Evolutionary conservation across 2,797 vertebrate species (phyloP), one percentile per base, ranked within the genome.

Genomic region (Oreortyx pictus): DNA sequence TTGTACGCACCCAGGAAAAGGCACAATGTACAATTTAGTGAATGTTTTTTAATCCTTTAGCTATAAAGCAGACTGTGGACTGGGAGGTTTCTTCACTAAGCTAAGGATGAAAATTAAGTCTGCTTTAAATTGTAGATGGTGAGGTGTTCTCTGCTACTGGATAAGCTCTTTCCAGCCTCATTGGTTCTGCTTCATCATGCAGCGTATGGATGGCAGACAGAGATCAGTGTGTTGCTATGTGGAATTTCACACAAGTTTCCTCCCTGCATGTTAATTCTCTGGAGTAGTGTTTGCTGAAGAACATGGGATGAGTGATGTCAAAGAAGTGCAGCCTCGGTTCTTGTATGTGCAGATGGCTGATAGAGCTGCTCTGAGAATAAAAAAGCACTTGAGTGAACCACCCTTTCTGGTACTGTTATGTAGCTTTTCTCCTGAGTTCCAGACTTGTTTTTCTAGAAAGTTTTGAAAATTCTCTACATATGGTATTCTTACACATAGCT

Each of bases 21-120:
- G 31, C 0, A 5, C 1, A 8, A 29, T 22, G 3, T 20, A 15
- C 10, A 35, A 0, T 75, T 54, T 54, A 44, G 31, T 44, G 35
- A 60, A 52, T 14, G 11, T 14, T 43, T 44, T 74, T 41, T 44
- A 23, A 52, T 24, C 20, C 9, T 13, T 76, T 22, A 20, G 33
- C 17, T 31, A 0, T 52, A 47, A 37, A 73, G 67, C 8, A 72
- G 37, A 4, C 0, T 41, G 17, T 43, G 54, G 39, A 11, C 37
- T 1, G 2, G 11, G 59, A 56, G 12, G 7, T 18, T 52, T 31
- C 11, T 77, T 61, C 65, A 74, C 23, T 54, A 29, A 39, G n/a
- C 6, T 5, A 22, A 47, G 74, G 35, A 19, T 49, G 23, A 65
- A 44, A 86, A 64, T 23, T n/a, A 50, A 70, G 24, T 39, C 17